phyloP scores from a whole-genome alignment of 2,113 vertebrate genomes.

The Phoenicopterus ruber region DNA sequence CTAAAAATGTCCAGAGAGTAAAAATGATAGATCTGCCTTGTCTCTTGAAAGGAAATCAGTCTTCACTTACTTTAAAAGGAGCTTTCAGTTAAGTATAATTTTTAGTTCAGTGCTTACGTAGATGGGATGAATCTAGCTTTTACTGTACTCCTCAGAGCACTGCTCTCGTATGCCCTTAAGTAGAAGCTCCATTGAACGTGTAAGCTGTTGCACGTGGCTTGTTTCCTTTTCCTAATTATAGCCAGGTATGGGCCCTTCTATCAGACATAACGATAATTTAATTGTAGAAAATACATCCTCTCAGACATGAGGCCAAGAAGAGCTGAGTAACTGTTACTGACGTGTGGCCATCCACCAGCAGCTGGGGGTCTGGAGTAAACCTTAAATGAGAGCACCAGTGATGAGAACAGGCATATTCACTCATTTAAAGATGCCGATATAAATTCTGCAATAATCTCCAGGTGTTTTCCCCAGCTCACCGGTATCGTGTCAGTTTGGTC shows the following conservation, averaged over 20 bases:
- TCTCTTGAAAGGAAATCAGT: neutral
- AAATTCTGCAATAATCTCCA: neutral
- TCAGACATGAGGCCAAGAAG: neutral
- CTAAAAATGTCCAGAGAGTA: neutral
- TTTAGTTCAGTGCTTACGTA: neutral
- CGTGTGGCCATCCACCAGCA: neutral
- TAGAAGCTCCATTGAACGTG: neutral
- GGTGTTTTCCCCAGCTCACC: neutral
- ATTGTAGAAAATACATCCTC: neutral
- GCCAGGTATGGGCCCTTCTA: neutral
- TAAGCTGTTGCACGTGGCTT: neutral
- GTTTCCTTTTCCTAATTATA: neutral
- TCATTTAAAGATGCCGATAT: neutral
- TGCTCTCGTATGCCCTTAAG: neutral
- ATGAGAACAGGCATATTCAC: neutral
- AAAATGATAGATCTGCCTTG: neutral
- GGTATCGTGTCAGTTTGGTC: neutral
- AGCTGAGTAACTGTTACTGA: neutral
- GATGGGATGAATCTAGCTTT: neutral
- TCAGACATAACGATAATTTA: neutral
- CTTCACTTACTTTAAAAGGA: neutral
- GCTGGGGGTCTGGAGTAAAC: neutral
- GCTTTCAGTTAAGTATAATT: neutral
- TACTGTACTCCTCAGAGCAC: neutral
- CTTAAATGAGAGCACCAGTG: neutral